Percentiles rank a stretch among this genome's conserved stretches.
Conservation (phyloP, 2,888 invertebrate species). For the Pogonocherus hispidulus region DNA sequence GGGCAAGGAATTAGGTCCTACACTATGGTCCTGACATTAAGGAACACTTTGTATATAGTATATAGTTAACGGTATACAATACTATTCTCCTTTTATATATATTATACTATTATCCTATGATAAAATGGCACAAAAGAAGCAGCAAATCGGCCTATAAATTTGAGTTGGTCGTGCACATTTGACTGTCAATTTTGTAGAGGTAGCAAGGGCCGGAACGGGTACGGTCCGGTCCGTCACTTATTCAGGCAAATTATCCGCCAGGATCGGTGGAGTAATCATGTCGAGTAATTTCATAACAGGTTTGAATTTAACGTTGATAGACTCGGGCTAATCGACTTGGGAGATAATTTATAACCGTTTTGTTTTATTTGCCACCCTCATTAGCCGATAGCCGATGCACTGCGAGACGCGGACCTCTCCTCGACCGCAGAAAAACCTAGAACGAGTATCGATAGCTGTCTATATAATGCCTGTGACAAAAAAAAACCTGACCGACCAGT, state of each 20-base stretch:
- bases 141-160: no score
- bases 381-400: conserved; percentile 62
- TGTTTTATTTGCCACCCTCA: conserved; percentile 68
- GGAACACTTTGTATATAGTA: no score
- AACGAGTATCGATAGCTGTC: conserved; percentile 65
- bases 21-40: no score
- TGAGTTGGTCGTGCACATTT: no score
- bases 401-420: conserved; percentile 56
- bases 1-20: no score
- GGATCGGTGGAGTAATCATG: conserved; percentile 65
- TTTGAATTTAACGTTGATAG: conserved; percentile 68
- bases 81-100: no score
- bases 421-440: conserved; percentile 60
- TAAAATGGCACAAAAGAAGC: no score
- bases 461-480: conserved; percentile 67
- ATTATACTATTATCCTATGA: no score
- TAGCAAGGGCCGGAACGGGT: conserved; percentile 34
- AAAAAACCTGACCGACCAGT: conserved; percentile 67
- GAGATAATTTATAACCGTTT: conserved; percentile 67
- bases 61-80: no score
- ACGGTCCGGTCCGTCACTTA: conserved; percentile 56
- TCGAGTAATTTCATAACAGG: conserved; percentile 68
- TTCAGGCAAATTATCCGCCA: conserved; percentile 66
- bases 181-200: no score
- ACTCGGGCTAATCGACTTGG: conserved; percentile 67